phyloP scores from a whole-genome alignment of 2,888 invertebrate species.

The Rhagonycha lutea region DNA sequence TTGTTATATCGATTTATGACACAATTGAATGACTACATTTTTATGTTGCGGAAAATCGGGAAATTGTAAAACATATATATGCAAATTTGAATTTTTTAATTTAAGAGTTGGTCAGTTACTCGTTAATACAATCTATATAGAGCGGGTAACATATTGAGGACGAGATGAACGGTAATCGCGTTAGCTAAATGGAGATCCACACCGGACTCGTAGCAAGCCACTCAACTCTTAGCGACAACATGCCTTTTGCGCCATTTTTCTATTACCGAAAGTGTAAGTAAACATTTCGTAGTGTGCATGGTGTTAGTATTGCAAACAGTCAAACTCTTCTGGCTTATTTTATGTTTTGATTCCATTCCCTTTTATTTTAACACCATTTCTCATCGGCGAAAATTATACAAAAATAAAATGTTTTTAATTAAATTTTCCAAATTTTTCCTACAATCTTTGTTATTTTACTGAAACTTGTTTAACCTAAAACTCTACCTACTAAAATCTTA shows the following conservation, averaged over 20 bases:
- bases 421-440: not conserved
- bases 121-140: conserved; percentile 14
- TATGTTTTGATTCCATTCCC: conserved; percentile 13
- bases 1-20: conserved; percentile 31
- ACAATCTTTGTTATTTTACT: not conserved
- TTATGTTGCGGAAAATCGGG: conserved; percentile 39
- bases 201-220: conserved; percentile 33
- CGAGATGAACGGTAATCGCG: conserved; percentile 36
- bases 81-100: conserved; percentile 15
- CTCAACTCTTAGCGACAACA: conserved; percentile 48
- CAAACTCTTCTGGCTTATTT: conserved; percentile 36
- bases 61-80: conserved; percentile 34
- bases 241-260: conserved; percentile 47
- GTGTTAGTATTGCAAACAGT: conserved; percentile 51
- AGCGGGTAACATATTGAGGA: not conserved
- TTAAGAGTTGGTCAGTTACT: conserved; percentile 17
- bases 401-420: conserved; percentile 3
- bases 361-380: conserved; percentile 3
- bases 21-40: conserved; percentile 32
- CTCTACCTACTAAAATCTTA: not conserved
- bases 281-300: conserved; percentile 50
- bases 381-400: not conserved
- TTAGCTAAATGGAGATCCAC: conserved; percentile 37
- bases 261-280: conserved; percentile 55
- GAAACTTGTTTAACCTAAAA: not conserved